phyloP scores from a whole-genome alignment of 2,113 vertebrate species.

The Rhynchomys soricoides region DNA sequence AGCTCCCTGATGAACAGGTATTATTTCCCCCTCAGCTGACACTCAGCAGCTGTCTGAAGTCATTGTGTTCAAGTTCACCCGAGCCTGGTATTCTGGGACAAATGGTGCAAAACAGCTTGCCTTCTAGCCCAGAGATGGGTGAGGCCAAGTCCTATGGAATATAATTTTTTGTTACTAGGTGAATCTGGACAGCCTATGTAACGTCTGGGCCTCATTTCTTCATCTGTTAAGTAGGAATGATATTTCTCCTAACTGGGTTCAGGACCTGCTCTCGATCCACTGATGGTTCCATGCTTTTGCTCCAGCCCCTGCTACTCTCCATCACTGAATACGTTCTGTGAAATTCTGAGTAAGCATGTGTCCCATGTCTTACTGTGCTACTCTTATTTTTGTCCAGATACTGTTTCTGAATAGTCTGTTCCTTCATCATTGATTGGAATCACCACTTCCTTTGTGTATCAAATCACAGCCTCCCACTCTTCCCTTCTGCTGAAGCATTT shows the following conservation, averaged over 20 bases:
- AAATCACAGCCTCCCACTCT: neutral
- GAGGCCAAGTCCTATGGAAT: neutral
- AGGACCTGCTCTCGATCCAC: neutral
- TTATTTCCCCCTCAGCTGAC: constrained; percentile 65
- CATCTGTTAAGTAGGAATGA: constrained; percentile 2
- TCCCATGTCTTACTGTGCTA: neutral
- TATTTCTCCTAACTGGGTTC: neutral
- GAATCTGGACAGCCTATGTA: neutral
- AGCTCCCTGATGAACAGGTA: constrained; percentile 73
- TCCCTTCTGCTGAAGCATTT: neutral
- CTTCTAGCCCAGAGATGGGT: neutral
- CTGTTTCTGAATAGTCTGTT: neutral
- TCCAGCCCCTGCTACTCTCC: neutral
- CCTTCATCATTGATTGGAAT: neutral
- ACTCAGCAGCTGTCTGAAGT: constrained; percentile 60
- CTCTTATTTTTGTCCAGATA: neutral
- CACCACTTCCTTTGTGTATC: neutral
- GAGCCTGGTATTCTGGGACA: neutral
- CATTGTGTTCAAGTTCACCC: constrained; percentile 43
- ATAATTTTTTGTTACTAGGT: neutral
- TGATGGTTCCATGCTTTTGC: neutral
- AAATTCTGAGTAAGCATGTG: neutral
- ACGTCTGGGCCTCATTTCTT: constrained; percentile 3
- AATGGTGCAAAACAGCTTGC: neutral
- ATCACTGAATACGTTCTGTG: neutral